Evolutionary conservation across 2,797 vertebrate species (phyloP).

Genomic region (Anguilla megastoma): DNA sequence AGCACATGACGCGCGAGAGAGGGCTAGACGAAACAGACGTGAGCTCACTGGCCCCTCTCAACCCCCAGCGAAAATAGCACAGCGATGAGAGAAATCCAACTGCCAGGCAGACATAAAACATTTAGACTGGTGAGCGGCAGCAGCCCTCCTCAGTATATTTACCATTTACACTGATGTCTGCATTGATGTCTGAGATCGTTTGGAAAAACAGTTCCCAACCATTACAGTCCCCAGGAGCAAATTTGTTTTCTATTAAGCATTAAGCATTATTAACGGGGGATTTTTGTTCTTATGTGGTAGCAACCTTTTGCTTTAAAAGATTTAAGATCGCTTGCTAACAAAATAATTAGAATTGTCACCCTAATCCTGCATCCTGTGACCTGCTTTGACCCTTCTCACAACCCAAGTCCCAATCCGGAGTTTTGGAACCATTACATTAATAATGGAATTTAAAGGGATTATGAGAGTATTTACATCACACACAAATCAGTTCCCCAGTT

Average conservation of each 20-base stretch:
- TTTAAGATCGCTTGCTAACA: background rate
- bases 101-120: background rate
- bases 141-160: background rate
- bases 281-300: background rate
- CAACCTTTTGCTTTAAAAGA: background rate
- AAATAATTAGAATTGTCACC: background rate
- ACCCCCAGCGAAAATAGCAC: background rate
- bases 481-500: background rate
- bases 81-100: slow-evolving; percentile 7
- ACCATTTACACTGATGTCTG: background rate
- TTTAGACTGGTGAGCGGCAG: background rate
- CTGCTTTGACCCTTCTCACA: background rate
- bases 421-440: background rate
- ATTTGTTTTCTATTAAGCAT: background rate
- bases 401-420: background rate
- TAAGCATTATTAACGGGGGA: background rate
- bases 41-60: slow-evolving; percentile 12
- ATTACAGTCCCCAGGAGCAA: background rate
- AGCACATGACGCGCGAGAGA: background rate
- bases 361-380: background rate
- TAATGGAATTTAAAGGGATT: background rate
- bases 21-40: background rate
- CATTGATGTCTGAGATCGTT: background rate
- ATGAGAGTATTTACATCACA: background rate
- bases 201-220: background rate